Percentiles rank a stretch among this genome's conserved stretches.
phyloP scores from a whole-genome alignment of 1,140 invertebrate genomes.

The Drosophila mauritiana region DNA sequence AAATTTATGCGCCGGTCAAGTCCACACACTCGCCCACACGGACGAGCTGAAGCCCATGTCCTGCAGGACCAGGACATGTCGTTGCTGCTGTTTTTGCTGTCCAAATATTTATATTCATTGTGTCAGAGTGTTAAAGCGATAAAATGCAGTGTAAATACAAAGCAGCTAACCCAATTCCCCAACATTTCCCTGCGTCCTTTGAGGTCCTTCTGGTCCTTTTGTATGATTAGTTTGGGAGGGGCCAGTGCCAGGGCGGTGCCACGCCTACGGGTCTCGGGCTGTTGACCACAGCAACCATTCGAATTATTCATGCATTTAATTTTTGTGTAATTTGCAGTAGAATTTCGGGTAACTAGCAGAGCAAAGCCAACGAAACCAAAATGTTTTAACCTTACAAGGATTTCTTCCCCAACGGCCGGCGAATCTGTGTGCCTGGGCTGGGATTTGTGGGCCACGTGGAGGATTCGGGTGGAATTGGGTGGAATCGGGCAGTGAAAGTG shows the following conservation, averaged over 20 bases:
- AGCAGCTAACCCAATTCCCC: conserved; percentile 51
- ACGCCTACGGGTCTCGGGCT: conserved; percentile 47
- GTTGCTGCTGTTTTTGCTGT: conserved; percentile 75
- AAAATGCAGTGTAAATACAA: conserved; percentile 82
- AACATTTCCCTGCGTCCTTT: conserved; percentile 18
- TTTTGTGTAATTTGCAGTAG: conserved; percentile 81
- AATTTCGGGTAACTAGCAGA: conserved; percentile 67
- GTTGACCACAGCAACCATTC: conserved; percentile 79
- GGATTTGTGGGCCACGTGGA: conserved; percentile 3
- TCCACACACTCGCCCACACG: conserved; percentile 46
- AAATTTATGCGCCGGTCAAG: conserved; percentile 80
- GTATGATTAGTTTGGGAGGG: conserved; percentile 59
- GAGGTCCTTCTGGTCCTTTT: conserved; percentile 21
- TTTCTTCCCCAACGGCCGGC: conserved; percentile 14
- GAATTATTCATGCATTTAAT: conserved; percentile 83
- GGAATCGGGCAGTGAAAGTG: conserved; percentile 46
- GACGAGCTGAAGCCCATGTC: conserved; percentile 62
- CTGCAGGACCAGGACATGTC: conserved; percentile 53
- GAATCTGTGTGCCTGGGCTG: conserved; percentile 20
- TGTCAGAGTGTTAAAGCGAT: conserved; percentile 83
- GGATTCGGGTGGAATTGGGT: conserved; percentile 21
- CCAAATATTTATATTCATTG: conserved; percentile 83
- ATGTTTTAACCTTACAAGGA: conserved; percentile 53
- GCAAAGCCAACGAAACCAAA: conserved; percentile 67
- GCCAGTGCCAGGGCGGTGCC: not conserved